phyloP scores from a whole-genome alignment of 2,888 invertebrate genomes.

The Agonopterix alstromeriana region DNA sequence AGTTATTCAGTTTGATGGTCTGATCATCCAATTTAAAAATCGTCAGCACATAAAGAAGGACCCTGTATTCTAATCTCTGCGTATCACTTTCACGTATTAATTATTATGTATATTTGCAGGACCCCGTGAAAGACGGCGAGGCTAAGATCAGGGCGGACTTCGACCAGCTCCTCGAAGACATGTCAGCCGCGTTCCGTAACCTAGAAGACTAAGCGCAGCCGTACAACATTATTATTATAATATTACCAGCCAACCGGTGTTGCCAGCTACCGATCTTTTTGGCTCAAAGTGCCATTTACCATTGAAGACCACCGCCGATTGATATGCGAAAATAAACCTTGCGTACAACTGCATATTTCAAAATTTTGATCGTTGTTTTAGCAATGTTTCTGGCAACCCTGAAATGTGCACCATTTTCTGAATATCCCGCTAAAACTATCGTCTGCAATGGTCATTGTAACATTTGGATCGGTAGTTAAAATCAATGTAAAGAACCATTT shows the following conservation, averaged over 20 bases:
- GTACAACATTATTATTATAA: neutral
- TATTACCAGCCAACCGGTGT: constrained; percentile 2
- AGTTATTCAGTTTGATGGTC: too few relatives aligned
- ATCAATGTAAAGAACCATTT: neutral
- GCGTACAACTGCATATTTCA: neutral
- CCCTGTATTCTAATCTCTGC: too few relatives aligned
- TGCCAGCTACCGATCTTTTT: neutral
- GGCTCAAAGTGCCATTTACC: neutral
- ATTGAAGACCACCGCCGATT: too few relatives aligned
- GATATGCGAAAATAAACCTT: too few relatives aligned
- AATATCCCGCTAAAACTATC: too few relatives aligned
- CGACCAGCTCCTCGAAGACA: constrained; percentile 97
- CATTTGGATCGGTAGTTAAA: neutral
- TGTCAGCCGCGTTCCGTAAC: constrained; percentile 98
- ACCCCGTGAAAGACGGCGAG: constrained; percentile 99
- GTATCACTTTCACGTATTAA: too few relatives aligned
- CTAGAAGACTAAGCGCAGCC: constrained; percentile 89
- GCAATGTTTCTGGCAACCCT: too few relatives aligned
- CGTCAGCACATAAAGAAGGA: too few relatives aligned
- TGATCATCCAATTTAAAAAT: too few relatives aligned
- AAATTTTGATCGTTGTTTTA: too few relatives aligned
- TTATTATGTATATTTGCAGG: constrained; percentile 70
- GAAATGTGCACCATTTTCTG: too few relatives aligned
- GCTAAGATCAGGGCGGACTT: constrained; percentile 97
- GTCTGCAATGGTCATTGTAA: too few relatives aligned